Conservation (phyloP, 2,113 vertebrate species). For the Bos javanicus region DNA sequence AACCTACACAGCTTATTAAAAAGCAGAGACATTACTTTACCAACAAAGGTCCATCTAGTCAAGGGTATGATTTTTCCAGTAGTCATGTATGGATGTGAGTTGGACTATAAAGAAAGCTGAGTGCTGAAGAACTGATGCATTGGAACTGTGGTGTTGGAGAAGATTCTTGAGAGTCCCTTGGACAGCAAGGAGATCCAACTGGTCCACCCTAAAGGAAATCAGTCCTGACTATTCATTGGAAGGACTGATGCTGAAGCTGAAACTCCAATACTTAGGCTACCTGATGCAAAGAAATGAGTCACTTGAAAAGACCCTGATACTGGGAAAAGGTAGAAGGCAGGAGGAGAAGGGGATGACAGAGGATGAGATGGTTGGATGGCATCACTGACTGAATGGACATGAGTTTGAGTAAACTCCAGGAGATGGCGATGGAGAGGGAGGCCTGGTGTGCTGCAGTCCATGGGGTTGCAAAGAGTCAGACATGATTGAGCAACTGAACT, state of each 20-base stretch:
- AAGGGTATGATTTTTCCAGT: not conserved
- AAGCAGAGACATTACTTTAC: not conserved
- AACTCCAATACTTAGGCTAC: not conserved
- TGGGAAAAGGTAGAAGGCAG: not conserved
- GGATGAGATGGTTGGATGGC: not conserved
- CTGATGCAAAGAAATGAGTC: not conserved
- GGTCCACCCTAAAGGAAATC: not conserved
- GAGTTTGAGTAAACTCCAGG: not conserved
- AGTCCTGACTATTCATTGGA: not conserved
- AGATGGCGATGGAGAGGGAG: not conserved
- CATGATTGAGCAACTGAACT: not conserved
- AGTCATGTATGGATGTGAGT: not conserved
- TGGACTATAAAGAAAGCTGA: not conserved
- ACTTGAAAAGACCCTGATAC: not conserved
- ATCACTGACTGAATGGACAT: not conserved
- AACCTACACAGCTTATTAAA: not conserved
- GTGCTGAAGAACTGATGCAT: not conserved
- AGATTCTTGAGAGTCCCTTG: not conserved
- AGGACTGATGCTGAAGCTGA: not conserved
- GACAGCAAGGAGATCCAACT: not conserved
- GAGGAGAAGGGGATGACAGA: not conserved
- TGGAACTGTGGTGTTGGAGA: not conserved
- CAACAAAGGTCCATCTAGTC: not conserved
- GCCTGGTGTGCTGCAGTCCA: not conserved
- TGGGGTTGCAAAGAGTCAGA: not conserved